A percentile compares a stretch with the other conserved stretches of the same genome.
phyloP scores from a whole-genome alignment of 2,797 vertebrate genomes.

The Coregonus sp. region DNA sequence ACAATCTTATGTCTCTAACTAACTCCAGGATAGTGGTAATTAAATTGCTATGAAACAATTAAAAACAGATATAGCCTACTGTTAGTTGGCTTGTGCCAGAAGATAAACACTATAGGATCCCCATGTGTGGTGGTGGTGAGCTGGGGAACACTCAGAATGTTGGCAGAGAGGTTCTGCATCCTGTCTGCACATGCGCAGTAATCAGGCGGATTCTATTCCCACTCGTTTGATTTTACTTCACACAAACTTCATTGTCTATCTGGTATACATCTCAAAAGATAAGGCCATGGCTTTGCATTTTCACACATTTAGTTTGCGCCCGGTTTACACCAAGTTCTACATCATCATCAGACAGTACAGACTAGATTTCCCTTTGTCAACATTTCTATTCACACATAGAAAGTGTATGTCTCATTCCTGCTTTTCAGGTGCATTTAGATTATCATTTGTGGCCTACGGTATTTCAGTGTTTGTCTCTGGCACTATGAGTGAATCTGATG shows the following conservation, averaged over 20 bases:
- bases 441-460: not conserved
- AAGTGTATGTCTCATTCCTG: not conserved
- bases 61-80: conserved; percentile 40
- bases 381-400: not conserved
- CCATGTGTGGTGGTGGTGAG: conserved; percentile 62
- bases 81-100: conserved; percentile 52
- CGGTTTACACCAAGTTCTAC: no score
- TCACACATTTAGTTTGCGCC: not conserved
- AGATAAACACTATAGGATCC: conserved; percentile 56
- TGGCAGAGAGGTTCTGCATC: conserved; percentile 45
- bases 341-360: no score
- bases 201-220: conserved; percentile 50
- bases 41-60: conserved; percentile 25
- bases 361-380: not conserved
- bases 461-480: no score
- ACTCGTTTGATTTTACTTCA: conserved; percentile 37
- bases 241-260: conserved; percentile 39
- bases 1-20: conserved; percentile 41
- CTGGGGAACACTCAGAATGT: conserved; percentile 43
- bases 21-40: conserved; percentile 31
- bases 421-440: not conserved
- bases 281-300: not conserved
- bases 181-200: conserved; percentile 28
- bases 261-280: conserved; percentile 15
- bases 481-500: not conserved